Evolutionary conservation across 2,113 vertebrate species (phyloP), one percentile per base, ranked within the genome.

Genomic region (Rutilus rutilus): DNA sequence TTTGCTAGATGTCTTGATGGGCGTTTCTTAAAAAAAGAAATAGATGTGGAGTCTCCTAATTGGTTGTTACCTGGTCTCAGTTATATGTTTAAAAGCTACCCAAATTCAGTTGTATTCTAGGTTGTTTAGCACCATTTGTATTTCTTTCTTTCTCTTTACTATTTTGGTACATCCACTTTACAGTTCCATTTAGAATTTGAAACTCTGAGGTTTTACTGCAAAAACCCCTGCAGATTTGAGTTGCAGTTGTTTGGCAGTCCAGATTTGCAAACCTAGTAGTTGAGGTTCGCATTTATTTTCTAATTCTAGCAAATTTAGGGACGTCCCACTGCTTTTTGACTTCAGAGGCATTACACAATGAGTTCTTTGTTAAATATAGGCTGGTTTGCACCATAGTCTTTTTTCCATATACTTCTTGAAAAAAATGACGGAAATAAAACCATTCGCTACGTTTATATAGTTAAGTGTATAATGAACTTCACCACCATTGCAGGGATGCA

Each of bases 401-500:
- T 91, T 54, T 76, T 21, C 91, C 92, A 88, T 71, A 90, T 89
- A 92, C 92, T 92, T 92, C 92, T 69, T 85, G n/a, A 87, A 90
- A 85, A 85, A 78, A 87, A 85, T 15, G 82, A 54, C 47, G 88
- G 90, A 91, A 87, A 85, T 6, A 87, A 89, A 86, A 84, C 73
- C 74, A 80, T 87, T 82, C 79, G 82, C 79, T 91, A 88, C 90
- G 83, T 89, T 88, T 90, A 39, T 89, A 85, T 59, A 84, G 88
- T 89, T 52, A 78, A 47, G 78, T 89, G 80, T 88, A 52, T 85
- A 74, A 87, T 91, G 89, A 91, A 88, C 39, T 52, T 79, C 78
- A 88, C 85, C 85, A 89, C 83, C 74, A 52, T 88, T 85, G 87
- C 47, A 82, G 86, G 91, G 85, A 91, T 86, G 87, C 86, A 90